Evolutionary conservation across 2,888 invertebrate genomes (phyloP).

Genomic region (Creontiades dilutus): DNA sequence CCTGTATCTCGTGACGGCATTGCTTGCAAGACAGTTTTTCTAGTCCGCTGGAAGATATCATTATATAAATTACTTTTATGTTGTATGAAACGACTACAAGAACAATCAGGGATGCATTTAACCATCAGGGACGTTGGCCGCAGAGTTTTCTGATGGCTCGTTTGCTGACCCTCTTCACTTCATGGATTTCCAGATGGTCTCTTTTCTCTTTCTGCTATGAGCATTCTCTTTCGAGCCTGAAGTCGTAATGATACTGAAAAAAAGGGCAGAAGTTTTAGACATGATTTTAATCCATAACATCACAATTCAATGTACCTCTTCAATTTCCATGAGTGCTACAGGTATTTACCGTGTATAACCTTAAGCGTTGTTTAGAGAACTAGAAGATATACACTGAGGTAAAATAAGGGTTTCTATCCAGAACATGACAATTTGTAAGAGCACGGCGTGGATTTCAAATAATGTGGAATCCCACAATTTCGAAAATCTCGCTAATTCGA

Average conservation of each 20-base stretch:
- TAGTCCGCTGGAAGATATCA: not conserved
- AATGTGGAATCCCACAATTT: too few relatives aligned
- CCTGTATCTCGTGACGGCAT: not conserved
- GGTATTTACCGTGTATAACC: too few relatives aligned
- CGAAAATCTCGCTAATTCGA: too few relatives aligned
- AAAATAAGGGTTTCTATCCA: too few relatives aligned
- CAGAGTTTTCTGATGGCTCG: slow-evolving; percentile 74
- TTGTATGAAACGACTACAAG: not conserved
- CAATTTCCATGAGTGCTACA: too few relatives aligned
- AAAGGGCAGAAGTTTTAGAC: not conserved
- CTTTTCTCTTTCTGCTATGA: slow-evolving; percentile 72
- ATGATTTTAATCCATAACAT: too few relatives aligned
- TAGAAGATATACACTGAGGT: not conserved
- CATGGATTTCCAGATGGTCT: slow-evolving; percentile 70
- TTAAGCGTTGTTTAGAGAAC: too few relatives aligned
- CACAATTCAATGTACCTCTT: too few relatives aligned
- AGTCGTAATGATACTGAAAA: slow-evolving; percentile 75
- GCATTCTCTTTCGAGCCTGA: slow-evolving; percentile 75
- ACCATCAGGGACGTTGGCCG: slow-evolving; percentile 53
- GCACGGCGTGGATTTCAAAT: too few relatives aligned
- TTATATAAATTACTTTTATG: not conserved
- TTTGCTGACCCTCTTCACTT: slow-evolving; percentile 72
- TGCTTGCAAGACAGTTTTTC: not conserved
- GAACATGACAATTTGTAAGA: too few relatives aligned
- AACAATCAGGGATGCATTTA: not conserved